A percentile compares a stretch with the other conserved stretches of the same genome.
phyloP scores from a whole-genome alignment of 1,140 invertebrate genomes.

The Meteorus sp. region DNA sequence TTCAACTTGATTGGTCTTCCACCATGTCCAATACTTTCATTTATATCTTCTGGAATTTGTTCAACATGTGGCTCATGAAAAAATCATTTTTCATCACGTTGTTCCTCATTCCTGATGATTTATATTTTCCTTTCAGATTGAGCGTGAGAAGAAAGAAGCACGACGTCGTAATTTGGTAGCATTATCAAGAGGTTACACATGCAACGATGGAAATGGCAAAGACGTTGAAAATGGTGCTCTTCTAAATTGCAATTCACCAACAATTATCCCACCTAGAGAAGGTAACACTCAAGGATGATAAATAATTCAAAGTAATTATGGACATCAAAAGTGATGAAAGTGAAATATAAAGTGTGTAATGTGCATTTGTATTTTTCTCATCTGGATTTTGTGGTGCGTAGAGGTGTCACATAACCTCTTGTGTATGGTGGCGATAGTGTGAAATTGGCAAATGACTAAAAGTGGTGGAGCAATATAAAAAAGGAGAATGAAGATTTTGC shows the following conservation, averaged over 20 bases:
- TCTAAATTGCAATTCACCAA: conserved; percentile 41
- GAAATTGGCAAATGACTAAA: too few species aligned
- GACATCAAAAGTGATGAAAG: neutral
- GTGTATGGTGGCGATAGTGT: too few species aligned
- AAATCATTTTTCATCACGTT: too few species aligned
- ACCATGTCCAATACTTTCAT: neutral
- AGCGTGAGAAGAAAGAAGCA: conserved; percentile 56
- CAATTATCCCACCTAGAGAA: conserved; percentile 35
- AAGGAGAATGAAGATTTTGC: too few species aligned
- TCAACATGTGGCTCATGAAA: conserved; percentile 5
- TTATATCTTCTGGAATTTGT: neutral
- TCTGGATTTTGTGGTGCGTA: too few species aligned
- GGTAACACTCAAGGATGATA: neutral
- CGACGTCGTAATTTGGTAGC: conserved; percentile 46
- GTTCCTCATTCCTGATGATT: too few species aligned
- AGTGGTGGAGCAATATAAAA: too few species aligned
- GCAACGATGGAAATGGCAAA: conserved; percentile 42
- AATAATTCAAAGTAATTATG: neutral
- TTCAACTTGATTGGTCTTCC: neutral
- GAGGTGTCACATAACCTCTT: too few species aligned
- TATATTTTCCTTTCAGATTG: conserved; percentile 45
- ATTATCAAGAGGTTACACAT: conserved; percentile 37
- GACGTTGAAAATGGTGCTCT: conserved; percentile 48
- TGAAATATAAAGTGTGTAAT: neutral
- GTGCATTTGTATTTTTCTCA: too few species aligned